phyloP scores from a whole-genome alignment of 2,797 vertebrate genomes.

The Epinephelus awoara region DNA sequence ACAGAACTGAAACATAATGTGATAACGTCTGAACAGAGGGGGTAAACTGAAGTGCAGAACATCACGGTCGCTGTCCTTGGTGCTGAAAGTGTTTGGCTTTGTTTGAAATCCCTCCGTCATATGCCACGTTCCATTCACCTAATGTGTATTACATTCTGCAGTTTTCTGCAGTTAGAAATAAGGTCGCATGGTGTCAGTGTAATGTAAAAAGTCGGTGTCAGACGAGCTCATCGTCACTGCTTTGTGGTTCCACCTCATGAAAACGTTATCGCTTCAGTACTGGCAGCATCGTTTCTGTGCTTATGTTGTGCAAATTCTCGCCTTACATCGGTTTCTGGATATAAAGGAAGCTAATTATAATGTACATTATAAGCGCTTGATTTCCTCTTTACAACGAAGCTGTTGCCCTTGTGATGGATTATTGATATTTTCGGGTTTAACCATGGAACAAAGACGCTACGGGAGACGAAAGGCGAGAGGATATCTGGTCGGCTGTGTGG shows the following conservation, averaged over 20 bases:
- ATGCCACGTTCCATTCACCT: too few species aligned
- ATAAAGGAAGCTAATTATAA: fast-evolving
- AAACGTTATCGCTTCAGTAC: not conserved
- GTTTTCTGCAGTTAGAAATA: not conserved
- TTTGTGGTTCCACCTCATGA: constrained; percentile 20
- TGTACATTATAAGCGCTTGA: not conserved
- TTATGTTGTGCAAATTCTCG: not conserved
- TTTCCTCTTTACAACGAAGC: fast-evolving
- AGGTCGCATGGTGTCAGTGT: constrained; percentile 45
- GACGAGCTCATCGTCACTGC: not conserved
- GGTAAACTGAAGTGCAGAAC: not conserved
- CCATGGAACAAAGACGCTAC: constrained; percentile 63
- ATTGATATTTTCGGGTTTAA: not conserved
- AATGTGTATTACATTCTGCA: too few species aligned
- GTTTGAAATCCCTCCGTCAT: too few species aligned
- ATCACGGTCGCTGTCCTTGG: not conserved
- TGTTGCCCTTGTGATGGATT: not conserved
- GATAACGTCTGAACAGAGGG: fast-evolving
- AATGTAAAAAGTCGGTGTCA: not conserved
- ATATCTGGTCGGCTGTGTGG: not conserved
- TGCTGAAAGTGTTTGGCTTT: not conserved
- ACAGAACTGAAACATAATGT: too few species aligned
- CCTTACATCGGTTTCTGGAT: fast-evolving
- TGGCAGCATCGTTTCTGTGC: not conserved
- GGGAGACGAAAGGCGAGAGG: not conserved